Base-by-base conservation (phyloP, 2,888 invertebrate species). In the Cremastinae sp. region DNA sequence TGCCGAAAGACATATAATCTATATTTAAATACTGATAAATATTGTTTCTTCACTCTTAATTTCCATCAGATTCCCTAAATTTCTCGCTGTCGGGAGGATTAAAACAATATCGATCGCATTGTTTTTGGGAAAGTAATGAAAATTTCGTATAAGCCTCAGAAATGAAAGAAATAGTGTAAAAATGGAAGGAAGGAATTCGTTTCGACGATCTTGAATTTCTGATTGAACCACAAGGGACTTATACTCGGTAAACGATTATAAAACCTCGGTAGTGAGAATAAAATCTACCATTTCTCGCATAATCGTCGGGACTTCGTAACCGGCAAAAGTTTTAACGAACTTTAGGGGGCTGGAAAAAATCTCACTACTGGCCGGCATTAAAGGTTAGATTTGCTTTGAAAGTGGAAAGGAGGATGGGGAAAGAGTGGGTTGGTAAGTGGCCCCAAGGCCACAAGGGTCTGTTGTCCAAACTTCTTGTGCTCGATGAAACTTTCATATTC, bases 291-390 rank as follows among this genome's bases (percentile, higher is more conserved):
- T 7, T 45, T 37, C 35, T 16, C 28, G 53, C 28, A 43, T 55
- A 16, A 65, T 55, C 43, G 65, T 41, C 43, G 14, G n/a, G 16
- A 43, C 51, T 64, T 39, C 12, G 43, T 28, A 28, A 43, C 18
- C 43, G 64, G 53, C 53, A 69, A 76, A 69, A 73, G 69, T 76
- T 76, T 65, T 73, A 76, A 76, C 76, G 73, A 76, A 76, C 69
- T 76, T 73, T 76, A 69, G 28, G 45, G 58, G 65, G 64, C 47
- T 59, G 65, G 62, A 72, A 75, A 75, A 75, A 75, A 69, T 58
- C 64, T 64, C 64, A 45, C 59, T 64, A 65, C 53, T 65, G 51
- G 10, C 9, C 14, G 69, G 69, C 61, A 73, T 76, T 76, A 69
- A 53, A 37, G 73, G 69, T 45, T 76, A 65, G 69, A 73, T 73